Conservation (phyloP, 2,113 vertebrate species). For the Strigops habroptila region DNA sequence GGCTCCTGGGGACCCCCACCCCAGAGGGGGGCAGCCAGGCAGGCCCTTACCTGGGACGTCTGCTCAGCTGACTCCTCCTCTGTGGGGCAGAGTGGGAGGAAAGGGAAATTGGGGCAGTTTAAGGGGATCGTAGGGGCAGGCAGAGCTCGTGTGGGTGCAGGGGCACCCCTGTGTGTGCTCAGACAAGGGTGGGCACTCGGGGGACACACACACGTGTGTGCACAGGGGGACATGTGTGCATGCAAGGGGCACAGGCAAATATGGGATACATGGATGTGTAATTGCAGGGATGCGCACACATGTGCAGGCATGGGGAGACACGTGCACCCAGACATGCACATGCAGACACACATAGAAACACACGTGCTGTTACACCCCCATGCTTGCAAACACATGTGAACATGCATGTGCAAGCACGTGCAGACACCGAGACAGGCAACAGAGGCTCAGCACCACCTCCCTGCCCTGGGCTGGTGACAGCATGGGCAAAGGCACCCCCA, state of each 20-base stretch:
- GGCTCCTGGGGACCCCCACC: not conserved
- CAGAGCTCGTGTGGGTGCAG: not conserved
- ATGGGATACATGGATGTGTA: rapidly evolving
- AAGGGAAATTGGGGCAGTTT: slow-evolving; percentile 28
- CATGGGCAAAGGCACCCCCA: not conserved
- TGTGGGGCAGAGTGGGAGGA: slow-evolving; percentile 11
- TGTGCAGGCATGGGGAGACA: not conserved
- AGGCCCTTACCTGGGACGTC: slow-evolving; percentile 71
- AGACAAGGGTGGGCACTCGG: not conserved
- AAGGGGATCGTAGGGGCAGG: not conserved
- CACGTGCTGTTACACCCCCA: not conserved
- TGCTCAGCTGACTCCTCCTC: slow-evolving; percentile 77
- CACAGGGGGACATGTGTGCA: not conserved
- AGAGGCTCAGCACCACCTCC: not conserved
- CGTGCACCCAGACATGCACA: too few species aligned
- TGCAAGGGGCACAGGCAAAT: not conserved
- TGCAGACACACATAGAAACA: rapidly evolving
- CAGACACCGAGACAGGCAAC: not conserved
- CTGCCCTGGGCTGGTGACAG: not conserved
- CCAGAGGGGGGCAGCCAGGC: not conserved
- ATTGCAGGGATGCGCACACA: not conserved
- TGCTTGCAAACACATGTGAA: not conserved
- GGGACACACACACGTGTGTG: not conserved
- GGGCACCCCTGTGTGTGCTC: not conserved
- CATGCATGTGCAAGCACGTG: not conserved